A percentile compares a stretch with the other conserved stretches of the same genome.
Conservation (phyloP, 2,113 vertebrate genomes). For the Leptodactylus fuscus region DNA sequence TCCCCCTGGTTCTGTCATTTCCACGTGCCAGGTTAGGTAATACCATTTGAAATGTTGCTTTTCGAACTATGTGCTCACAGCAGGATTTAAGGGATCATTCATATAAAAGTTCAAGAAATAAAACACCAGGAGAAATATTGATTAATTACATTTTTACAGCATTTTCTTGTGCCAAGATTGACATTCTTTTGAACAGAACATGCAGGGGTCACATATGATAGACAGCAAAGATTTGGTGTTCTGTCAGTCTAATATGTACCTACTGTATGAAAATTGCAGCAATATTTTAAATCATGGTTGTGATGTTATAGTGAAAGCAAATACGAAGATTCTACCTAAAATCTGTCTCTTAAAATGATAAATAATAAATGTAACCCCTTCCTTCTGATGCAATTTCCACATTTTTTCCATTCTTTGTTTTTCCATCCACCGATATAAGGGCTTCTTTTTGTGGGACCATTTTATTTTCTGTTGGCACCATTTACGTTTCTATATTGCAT, state of each 20-base stretch:
- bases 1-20: conserved; percentile 32
- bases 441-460: too few relatives aligned
- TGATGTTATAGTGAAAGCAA: neutral
- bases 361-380: too few relatives aligned
- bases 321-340: neutral
- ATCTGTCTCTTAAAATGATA: neutral
- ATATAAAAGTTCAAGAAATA: conserved; percentile 50
- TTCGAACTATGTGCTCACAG: conserved; percentile 47
- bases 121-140: conserved; percentile 20
- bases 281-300: neutral
- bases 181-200: conserved; percentile 22
- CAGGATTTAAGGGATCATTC: conserved; percentile 46
- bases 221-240: neutral
- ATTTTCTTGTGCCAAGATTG: conserved; percentile 25
- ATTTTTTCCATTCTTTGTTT: too few relatives aligned
- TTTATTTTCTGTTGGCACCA: too few relatives aligned
- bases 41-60: conserved; percentile 52
- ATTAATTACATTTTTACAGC: conserved; percentile 40
- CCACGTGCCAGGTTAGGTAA: conserved; percentile 54
- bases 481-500: too few relatives aligned
- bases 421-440: too few relatives aligned
- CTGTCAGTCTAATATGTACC: neutral
- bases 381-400: too few relatives aligned
- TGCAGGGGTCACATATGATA: conserved; percentile 4
- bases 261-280: too few relatives aligned